Evolutionary conservation across 2,888 invertebrate genomes (phyloP).

Genomic region (Cremastinae sp.): DNA sequence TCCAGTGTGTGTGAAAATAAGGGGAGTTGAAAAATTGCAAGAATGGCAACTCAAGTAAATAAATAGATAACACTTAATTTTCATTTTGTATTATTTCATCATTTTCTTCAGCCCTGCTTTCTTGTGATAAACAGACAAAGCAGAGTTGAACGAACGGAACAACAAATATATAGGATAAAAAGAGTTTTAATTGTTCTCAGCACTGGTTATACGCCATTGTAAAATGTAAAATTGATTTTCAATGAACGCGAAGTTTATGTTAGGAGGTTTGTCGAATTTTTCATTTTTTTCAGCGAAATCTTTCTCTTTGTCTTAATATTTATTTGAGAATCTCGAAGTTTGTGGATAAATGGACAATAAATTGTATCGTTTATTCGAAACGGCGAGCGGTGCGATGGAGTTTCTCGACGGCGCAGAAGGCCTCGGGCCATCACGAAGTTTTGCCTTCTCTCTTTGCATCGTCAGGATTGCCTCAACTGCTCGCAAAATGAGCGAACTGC

Average conservation of each 20-base stretch:
- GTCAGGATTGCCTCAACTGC: conserved; percentile 46
- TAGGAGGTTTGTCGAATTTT: no score
- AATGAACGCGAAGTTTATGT: conserved; percentile 19
- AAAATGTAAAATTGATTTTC: conserved; percentile 1
- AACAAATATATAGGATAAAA: no score
- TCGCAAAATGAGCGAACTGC: conserved; percentile 19
- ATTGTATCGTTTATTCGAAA: not conserved
- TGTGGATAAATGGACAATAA: not conserved
- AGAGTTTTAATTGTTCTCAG: not conserved
- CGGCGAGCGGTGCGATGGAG: conserved; percentile 31
- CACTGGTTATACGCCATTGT: not conserved
- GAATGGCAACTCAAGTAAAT: no score
- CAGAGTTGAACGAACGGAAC: no score
- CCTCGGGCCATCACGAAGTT: conserved; percentile 79
- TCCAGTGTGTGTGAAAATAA: no score
- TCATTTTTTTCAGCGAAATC: no score
- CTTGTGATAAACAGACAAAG: no score
- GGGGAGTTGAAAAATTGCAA: no score
- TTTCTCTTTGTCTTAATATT: not conserved
- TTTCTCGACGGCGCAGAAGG: conserved; percentile 69
- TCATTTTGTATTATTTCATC: no score
- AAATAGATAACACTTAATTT: no score
- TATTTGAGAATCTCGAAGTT: not conserved
- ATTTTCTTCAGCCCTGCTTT: no score
- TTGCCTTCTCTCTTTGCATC: conserved; percentile 64